Conservation (phyloP, 2,113 vertebrate species). For the Callithrix jacchus region DNA sequence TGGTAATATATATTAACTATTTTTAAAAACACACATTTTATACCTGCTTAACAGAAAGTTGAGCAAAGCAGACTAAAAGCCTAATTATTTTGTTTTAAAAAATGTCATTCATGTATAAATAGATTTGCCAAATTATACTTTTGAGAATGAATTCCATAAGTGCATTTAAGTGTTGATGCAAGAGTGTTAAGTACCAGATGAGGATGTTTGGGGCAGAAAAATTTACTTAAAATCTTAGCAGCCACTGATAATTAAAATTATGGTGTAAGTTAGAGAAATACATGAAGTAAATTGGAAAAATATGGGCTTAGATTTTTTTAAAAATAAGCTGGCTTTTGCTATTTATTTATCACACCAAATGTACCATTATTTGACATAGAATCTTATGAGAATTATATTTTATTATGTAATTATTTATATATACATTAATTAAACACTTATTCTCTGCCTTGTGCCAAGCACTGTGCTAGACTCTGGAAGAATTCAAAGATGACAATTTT, state of each 20-base stretch:
- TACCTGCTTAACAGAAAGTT: constrained; percentile 5
- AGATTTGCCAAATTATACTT: not conserved
- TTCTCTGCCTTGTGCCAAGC: not conserved
- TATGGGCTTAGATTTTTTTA: not conserved
- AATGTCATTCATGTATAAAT: not conserved
- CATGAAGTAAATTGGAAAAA: not conserved
- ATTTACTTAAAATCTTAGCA: constrained; percentile 15
- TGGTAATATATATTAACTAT: constrained; percentile 8
- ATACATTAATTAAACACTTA: not conserved
- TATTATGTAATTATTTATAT: not conserved
- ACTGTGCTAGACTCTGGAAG: not conserved
- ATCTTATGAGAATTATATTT: not conserved
- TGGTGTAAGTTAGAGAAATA: not conserved
- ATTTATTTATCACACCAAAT: not conserved
- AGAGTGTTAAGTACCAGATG: not conserved
- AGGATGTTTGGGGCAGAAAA: not conserved
- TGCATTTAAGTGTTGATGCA: constrained; percentile 10
- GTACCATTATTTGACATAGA: not conserved
- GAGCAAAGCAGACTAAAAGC: not conserved
- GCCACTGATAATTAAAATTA: constrained; percentile 1
- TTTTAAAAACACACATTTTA: not conserved
- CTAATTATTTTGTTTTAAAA: constrained; percentile 11
- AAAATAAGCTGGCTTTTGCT: not conserved
- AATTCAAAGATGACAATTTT: not conserved
- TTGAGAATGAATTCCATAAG: not conserved